phyloP scores from a whole-genome alignment of 2,888 invertebrate genomes.

The Drosophila subsilvestris region DNA sequence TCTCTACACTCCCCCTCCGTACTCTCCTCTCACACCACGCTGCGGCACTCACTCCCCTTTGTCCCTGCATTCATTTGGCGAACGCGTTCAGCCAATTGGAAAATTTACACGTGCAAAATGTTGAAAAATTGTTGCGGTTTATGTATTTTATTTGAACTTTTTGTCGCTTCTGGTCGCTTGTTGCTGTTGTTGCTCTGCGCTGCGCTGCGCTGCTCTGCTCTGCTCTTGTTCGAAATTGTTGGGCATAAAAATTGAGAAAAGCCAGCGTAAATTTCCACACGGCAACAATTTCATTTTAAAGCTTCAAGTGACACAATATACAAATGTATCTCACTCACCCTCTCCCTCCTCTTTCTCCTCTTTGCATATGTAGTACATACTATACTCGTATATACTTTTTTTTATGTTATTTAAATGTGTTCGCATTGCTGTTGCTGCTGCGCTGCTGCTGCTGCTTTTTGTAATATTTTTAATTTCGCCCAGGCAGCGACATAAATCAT shows the following conservation, averaged over 20 bases:
- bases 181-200: conserved; percentile 16
- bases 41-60: conserved; percentile 1
- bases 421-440: conserved; percentile 58
- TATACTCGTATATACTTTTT: conserved; percentile 23
- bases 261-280: conserved; percentile 58
- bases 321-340: conserved; percentile 15
- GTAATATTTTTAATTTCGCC: conserved; percentile 78
- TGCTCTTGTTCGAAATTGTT: conserved; percentile 61
- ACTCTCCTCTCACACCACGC: background rate
- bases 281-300: conserved; percentile 74
- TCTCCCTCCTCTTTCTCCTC: background rate
- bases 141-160: conserved; percentile 42
- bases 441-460: conserved; percentile 62
- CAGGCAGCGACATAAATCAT: conserved; percentile 82
- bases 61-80: conserved; percentile 51
- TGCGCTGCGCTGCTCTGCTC: conserved; percentile 26
- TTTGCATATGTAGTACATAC: conserved; percentile 11
- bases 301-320: conserved; percentile 59
- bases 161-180: conserved; percentile 14
- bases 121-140: conserved; percentile 82
- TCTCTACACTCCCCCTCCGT: background rate
- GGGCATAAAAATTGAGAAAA: conserved; percentile 71
- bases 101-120: conserved; percentile 83
- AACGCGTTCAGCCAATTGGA: conserved; percentile 80
- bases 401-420: conserved; percentile 77